Conservation (phyloP, 2,888 invertebrate species). For the Pristionchus japonicus region DNA sequence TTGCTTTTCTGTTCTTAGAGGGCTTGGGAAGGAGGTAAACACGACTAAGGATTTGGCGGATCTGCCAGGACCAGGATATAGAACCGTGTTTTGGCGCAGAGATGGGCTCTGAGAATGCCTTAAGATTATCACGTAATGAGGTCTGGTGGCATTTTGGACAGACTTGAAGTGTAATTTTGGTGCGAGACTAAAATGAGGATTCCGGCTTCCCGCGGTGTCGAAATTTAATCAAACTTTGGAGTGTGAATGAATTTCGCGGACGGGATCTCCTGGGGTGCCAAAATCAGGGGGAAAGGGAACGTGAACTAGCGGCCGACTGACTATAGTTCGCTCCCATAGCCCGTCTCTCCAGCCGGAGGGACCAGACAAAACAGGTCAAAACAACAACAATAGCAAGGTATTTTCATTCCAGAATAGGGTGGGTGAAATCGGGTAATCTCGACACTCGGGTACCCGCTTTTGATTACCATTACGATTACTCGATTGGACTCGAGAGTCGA, state of each 20-base stretch:
- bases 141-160: neutral
- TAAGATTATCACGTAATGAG: neutral
- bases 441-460: too few relatives aligned
- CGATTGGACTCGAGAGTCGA: too few relatives aligned
- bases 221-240: neutral
- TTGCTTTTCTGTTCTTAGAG: too few relatives aligned
- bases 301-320: neutral
- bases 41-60: neutral
- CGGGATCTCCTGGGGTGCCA: neutral
- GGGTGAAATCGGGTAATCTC: too few relatives aligned
- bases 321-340: neutral
- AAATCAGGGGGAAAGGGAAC: neutral
- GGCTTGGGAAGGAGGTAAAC: neutral
- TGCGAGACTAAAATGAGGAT: neutral
- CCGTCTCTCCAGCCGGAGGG: neutral
- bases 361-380: neutral
- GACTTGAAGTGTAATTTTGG: neutral
- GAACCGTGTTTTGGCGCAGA: neutral
- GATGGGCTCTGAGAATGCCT: neutral
- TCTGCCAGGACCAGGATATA: neutral
- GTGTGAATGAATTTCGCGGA: neutral
- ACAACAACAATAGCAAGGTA: neutral
- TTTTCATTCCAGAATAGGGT: neutral
- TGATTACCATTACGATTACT: too few relatives aligned
- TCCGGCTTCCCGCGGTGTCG: neutral